Conservation (phyloP, 2,113 vertebrate species). For the Chloropsis hardwickii region DNA sequence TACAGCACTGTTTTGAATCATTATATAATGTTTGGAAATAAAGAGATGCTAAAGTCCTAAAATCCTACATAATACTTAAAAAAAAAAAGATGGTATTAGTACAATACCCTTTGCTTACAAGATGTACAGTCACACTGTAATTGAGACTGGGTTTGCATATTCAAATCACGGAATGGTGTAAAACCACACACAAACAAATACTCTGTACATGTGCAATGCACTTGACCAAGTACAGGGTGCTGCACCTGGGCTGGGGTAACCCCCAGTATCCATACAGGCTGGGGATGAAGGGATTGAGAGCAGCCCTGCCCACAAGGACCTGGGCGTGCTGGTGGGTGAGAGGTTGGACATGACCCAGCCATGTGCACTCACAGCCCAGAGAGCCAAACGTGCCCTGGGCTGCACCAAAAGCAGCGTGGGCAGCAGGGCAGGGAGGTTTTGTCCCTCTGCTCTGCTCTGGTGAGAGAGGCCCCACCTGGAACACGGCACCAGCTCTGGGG, state of each 20-base stretch:
- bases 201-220: not conserved
- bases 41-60: not conserved
- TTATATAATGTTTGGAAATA: not conserved
- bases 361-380: not conserved
- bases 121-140: not conserved
- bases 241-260: not conserved
- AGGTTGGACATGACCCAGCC: not conserved
- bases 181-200: not conserved
- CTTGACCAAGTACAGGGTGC: not conserved
- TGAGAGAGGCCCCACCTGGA: not conserved
- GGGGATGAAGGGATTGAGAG: not conserved
- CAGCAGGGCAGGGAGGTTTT: not conserved
- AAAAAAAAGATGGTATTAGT: accelerated
- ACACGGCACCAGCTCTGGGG: not conserved
- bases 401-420: not conserved
- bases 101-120: not conserved
- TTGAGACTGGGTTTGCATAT: not conserved
- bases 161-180: not conserved
- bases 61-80: not conserved
- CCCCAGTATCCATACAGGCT: not conserved
- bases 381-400: not conserved
- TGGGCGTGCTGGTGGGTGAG: not conserved
- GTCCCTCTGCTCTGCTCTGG: not conserved
- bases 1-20: not conserved
- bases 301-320: not conserved